A percentile compares a stretch with the other conserved stretches of the same genome.
Conservation (phyloP, 2,888 invertebrate genomes). For the Lamellibrachia columna region DNA sequence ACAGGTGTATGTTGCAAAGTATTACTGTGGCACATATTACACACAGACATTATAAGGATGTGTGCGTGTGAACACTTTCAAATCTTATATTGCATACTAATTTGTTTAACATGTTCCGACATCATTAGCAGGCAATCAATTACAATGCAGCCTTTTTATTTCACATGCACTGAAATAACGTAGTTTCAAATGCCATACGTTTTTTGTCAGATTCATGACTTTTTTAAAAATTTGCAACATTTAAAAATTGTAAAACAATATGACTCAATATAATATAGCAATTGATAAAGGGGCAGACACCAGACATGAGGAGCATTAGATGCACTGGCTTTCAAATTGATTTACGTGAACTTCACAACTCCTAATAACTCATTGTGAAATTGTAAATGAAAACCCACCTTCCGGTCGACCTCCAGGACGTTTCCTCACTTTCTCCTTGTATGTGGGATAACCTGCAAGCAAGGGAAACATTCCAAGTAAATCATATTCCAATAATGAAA, state of each 20-base stretch:
- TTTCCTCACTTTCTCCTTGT: constrained; percentile 97
- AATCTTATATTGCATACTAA: neutral
- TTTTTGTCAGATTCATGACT: neutral
- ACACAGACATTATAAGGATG: neutral
- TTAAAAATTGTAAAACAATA: neutral
- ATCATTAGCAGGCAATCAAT: neutral
- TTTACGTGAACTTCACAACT: neutral
- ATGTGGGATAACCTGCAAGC: constrained; percentile 88
- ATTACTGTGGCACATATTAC: neutral
- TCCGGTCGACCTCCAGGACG: constrained; percentile 94
- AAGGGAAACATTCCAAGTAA: neutral
- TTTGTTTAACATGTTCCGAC: neutral
- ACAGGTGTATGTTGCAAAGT: neutral
- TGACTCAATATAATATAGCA: neutral
- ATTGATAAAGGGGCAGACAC: neutral
- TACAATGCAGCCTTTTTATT: neutral
- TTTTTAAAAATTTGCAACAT: neutral
- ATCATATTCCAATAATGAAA: neutral
- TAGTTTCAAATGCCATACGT: neutral
- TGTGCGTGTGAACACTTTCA: neutral
- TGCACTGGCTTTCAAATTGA: neutral
- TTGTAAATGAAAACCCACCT: constrained; percentile 50
- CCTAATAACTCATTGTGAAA: neutral
- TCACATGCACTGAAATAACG: neutral
- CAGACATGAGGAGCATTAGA: neutral